phyloP scores from a whole-genome alignment of 2,888 invertebrate genomes.

The Axea sp. region DNA sequence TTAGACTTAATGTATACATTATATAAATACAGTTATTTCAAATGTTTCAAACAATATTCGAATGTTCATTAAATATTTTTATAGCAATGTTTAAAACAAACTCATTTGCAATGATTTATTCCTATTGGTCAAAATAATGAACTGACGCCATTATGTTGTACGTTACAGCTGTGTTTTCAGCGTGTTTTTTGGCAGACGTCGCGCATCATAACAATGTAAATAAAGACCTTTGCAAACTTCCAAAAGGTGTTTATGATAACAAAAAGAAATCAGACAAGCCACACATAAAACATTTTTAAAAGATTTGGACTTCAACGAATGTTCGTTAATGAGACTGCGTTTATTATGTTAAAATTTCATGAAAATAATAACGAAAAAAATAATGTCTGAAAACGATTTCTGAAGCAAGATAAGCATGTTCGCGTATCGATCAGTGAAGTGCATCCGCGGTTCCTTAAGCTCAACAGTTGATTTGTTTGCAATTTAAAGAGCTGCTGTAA shows the following conservation, averaged over 20 bases:
- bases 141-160: neutral
- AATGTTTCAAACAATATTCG: too few relatives aligned
- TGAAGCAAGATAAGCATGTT: constrained; percentile 14
- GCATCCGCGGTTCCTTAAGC: too few relatives aligned
- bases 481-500: neutral
- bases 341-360: neutral
- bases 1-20: too few relatives aligned
- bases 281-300: neutral
- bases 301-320: neutral
- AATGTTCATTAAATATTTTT: too few relatives aligned
- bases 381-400: neutral
- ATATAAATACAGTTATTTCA: too few relatives aligned
- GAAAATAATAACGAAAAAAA: neutral
- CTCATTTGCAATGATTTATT: too few relatives aligned
- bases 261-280: neutral
- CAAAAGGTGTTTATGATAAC: neutral
- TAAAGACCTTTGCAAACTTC: constrained; percentile 5
- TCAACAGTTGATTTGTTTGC: neutral
- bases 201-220: constrained; percentile 14
- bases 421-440: constrained; percentile 17
- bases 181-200: constrained; percentile 17
- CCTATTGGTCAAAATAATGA: too few relatives aligned
- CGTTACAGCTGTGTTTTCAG: neutral
- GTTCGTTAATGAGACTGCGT: too few relatives aligned
- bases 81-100: too few relatives aligned